A percentile compares a stretch with the other conserved stretches of the same genome.
Evolutionary conservation across 1,140 invertebrate genomes (phyloP).

Genomic region (Hycleus cichorii): DNA sequence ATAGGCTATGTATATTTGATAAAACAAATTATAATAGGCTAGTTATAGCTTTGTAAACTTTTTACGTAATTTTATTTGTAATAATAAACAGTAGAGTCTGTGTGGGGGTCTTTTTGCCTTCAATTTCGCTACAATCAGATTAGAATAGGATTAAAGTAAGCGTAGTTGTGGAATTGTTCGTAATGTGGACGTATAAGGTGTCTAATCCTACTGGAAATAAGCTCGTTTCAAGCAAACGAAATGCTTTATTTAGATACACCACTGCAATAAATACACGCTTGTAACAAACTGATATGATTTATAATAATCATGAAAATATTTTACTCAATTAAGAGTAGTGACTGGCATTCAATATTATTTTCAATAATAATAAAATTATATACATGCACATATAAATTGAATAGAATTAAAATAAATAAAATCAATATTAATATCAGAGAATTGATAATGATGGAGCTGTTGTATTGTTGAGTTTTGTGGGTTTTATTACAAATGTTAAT

Average conservation of each 20-base stretch:
- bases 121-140: too few species aligned
- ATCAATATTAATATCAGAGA: constrained; percentile 11
- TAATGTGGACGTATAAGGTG: neutral
- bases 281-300: constrained; percentile 44
- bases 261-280: constrained; percentile 43
- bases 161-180: too few species aligned
- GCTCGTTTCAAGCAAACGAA: constrained; percentile 40
- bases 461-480: too few species aligned
- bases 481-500: too few species aligned
- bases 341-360: constrained; percentile 3
- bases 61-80: too few species aligned
- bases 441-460: constrained; percentile 8
- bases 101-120: too few species aligned
- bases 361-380: constrained; percentile 30
- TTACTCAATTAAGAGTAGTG: constrained; percentile 35
- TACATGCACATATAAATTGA: constrained; percentile 27
- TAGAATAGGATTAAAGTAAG: too few species aligned
- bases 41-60: too few species aligned
- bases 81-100: too few species aligned
- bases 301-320: constrained; percentile 38
- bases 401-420: constrained; percentile 22
- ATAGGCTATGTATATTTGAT: too few species aligned
- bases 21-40: too few species aligned
- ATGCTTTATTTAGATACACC: constrained; percentile 44
- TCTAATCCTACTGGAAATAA: neutral